Evolutionary conservation across 35 echinoderm and acorn worm genomes (phyloP).

Genomic region (Heliocidaris tuberculata): DNA sequence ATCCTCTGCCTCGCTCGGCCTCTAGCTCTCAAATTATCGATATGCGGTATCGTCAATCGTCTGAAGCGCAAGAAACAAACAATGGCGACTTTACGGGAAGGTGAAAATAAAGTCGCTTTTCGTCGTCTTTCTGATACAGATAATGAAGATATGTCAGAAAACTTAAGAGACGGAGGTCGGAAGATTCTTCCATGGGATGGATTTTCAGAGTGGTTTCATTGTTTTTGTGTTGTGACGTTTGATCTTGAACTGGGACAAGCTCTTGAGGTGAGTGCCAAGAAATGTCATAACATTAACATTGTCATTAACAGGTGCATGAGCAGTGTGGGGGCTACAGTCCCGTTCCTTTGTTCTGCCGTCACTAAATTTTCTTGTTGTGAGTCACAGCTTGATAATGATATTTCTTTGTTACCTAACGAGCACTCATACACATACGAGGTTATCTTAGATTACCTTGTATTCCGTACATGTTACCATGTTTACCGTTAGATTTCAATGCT

Average conservation of each 20-base stretch:
- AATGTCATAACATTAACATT: too few species aligned
- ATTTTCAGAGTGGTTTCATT: slow-evolving; percentile 93
- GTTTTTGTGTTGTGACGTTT: slow-evolving; percentile 96
- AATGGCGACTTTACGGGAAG: slow-evolving; percentile 39
- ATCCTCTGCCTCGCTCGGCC: too few species aligned
- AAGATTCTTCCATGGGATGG: slow-evolving; percentile 93
- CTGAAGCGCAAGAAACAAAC: neutral
- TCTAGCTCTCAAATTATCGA: too few species aligned
- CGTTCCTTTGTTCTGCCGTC: neutral
- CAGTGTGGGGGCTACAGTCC: neutral
- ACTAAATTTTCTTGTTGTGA: neutral
- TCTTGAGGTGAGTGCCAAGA: slow-evolving; percentile 69
- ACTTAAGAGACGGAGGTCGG: neutral
- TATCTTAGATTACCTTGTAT: too few species aligned
- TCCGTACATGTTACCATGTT: too few species aligned
- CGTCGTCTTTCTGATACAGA: slow-evolving; percentile 9
- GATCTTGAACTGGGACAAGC: slow-evolving; percentile 98
- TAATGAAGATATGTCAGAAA: neutral
- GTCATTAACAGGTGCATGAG: neutral
- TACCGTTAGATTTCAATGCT: too few species aligned
- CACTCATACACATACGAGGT: too few species aligned
- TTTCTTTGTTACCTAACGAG: too few species aligned
- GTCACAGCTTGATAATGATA: too few species aligned
- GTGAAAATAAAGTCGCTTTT: slow-evolving; percentile 29
- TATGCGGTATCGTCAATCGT: too few species aligned